These are phyloP conservation scores for Caenorhabditis sp. DNA, from an alignment of 2,888 invertebrate species.

Conservation along the genomic window DNA sequence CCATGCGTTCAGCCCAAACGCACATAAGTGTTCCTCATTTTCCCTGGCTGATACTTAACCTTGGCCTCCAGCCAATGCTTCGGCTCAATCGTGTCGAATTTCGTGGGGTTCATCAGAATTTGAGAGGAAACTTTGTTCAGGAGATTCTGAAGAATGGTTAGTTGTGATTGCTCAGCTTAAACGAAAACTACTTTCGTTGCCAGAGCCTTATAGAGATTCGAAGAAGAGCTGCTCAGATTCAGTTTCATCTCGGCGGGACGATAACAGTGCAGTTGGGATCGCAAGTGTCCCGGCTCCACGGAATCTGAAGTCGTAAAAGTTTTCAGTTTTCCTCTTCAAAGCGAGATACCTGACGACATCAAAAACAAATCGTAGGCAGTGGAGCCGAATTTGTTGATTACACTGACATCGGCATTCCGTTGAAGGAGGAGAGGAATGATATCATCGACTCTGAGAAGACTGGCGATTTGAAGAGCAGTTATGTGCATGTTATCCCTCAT, in stretches of 20 bases:
- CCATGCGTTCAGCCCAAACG: conserved; percentile 12
- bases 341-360: conserved; percentile 35
- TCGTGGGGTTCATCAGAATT: conserved; percentile 8
- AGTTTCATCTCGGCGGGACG: conserved; percentile 44
- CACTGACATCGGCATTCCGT: conserved; percentile 26
- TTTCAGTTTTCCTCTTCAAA: background rate
- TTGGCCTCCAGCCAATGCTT: conserved; percentile 68
- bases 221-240: conserved; percentile 54
- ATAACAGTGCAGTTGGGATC: conserved; percentile 41
- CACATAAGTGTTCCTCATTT: conserved; percentile 63
- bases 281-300: conserved; percentile 20
- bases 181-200: conserved; percentile 24
- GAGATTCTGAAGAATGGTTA: conserved; percentile 20
- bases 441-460: conserved; percentile 60
- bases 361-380: conserved; percentile 65
- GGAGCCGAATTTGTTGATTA: conserved; percentile 50
- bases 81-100: conserved; percentile 52
- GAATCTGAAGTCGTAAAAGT: conserved; percentile 12
- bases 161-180: background rate
- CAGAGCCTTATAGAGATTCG: conserved; percentile 39
- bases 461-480: conserved; percentile 61
- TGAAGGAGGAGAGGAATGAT: conserved; percentile 40
- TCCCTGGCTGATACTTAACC: conserved; percentile 61
- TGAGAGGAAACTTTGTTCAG: conserved; percentile 46
- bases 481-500: conserved; percentile 58